Conservation (phyloP, 2,888 invertebrate species). For the Phortica magna region DNA sequence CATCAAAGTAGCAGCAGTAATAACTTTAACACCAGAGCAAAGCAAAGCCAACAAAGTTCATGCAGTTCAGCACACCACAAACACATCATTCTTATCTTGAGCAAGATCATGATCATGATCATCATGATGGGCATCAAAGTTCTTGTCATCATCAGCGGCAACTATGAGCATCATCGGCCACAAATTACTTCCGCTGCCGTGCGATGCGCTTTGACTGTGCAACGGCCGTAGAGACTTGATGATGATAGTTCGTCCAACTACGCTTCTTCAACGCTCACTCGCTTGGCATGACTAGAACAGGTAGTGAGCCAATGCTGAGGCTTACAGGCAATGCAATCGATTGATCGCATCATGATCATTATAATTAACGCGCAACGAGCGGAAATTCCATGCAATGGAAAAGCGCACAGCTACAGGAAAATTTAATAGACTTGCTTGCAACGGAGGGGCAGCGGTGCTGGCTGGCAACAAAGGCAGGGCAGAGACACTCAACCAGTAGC, state of each 20-base stretch:
- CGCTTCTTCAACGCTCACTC: constrained; percentile 4
- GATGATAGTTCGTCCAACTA: constrained; percentile 10
- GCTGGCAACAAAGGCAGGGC: neutral
- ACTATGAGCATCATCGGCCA: constrained; percentile 55
- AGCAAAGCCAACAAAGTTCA: neutral
- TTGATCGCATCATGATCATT: constrained; percentile 54
- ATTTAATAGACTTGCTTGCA: constrained; percentile 45
- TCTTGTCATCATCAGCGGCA: constrained; percentile 1
- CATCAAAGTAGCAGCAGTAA: neutral
- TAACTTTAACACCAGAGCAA: too few relatives aligned
- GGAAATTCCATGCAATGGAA: constrained; percentile 64
- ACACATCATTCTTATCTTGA: neutral
- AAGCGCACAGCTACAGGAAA: constrained; percentile 55
- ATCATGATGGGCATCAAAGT: too few relatives aligned
- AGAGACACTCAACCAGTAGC: constrained; percentile 12
- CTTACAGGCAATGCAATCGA: constrained; percentile 8
- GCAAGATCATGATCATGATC: neutral
- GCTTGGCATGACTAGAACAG: neutral
- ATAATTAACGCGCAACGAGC: constrained; percentile 64
- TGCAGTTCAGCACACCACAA: neutral
- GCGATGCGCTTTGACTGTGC: constrained; percentile 39
- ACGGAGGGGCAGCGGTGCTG: neutral
- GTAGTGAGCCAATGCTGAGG: neutral
- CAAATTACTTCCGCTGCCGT: constrained; percentile 73
- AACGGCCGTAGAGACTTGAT: too few relatives aligned